Evolutionary conservation across 2,797 vertebrate genomes (phyloP).

Genomic region (Crenuchus spilurus): DNA sequence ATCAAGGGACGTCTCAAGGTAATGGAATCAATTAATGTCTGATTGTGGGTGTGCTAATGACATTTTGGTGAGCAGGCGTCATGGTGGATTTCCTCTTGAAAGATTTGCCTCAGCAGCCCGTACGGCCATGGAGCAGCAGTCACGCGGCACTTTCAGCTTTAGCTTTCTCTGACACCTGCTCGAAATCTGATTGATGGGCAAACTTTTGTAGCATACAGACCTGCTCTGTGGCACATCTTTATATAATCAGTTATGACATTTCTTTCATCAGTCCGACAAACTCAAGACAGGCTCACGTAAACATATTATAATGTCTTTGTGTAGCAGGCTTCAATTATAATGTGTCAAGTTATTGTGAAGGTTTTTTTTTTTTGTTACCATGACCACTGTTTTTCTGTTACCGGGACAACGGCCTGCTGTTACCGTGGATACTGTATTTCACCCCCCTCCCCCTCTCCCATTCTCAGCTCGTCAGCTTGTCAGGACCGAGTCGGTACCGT

Average conservation of each 20-base stretch:
- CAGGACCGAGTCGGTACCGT: conserved; percentile 97
- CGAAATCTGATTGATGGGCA: background rate
- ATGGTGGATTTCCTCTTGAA: background rate
- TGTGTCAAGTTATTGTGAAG: conserved; percentile 34
- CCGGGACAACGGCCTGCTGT: conserved; percentile 56
- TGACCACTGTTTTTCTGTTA: conserved; percentile 54
- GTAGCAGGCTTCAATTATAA: conserved; percentile 33
- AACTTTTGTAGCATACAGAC: background rate
- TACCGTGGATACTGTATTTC: conserved; percentile 54
- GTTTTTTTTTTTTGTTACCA: conserved; percentile 37
- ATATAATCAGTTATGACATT: conserved; percentile 33
- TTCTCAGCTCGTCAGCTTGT: conserved; percentile 88
- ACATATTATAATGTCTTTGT: conserved; percentile 43
- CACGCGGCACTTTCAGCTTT: background rate
- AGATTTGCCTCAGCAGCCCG: background rate
- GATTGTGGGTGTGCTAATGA: conserved; percentile 20
- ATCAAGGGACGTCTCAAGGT: conserved; percentile 83
- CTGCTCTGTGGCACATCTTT: conserved; percentile 7
- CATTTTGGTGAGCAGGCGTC: background rate
- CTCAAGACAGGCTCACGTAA: conserved; percentile 18
- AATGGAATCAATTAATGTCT: conserved; percentile 54
- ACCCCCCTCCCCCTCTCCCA: conserved; percentile 18
- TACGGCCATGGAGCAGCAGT: background rate
- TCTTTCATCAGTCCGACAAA: conserved; percentile 23
- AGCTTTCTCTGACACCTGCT: background rate